Evolutionary conservation across 1,140 invertebrate genomes (phyloP).

Genomic region (Drosophila sproati): DNA sequence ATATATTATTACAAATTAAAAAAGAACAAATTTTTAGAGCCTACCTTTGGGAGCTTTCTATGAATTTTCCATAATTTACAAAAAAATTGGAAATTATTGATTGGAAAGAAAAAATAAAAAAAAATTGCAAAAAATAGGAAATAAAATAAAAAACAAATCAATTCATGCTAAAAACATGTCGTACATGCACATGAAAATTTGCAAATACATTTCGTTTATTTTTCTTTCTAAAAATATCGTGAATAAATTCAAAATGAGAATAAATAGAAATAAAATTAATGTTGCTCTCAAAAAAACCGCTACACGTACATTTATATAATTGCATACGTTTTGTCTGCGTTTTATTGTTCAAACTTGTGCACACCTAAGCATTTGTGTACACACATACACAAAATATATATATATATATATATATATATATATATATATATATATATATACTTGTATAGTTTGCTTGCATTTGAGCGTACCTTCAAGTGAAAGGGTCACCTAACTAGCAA

Average conservation of each 20-base stretch:
- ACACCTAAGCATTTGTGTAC: constrained; percentile 3
- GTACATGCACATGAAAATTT: neutral
- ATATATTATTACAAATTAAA: neutral
- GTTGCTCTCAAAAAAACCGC: constrained; percentile 1
- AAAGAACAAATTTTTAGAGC: neutral
- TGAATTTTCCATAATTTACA: too few species aligned
- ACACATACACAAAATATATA: neutral
- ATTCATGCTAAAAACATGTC: neutral
- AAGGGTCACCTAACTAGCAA: constrained; percentile 13
- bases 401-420: neutral
- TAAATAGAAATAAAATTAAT: constrained; percentile 24
- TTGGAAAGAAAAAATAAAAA: too few species aligned
- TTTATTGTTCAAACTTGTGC: constrained; percentile 2
- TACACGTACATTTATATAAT: constrained; percentile 12
- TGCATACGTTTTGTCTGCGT: constrained; percentile 14
- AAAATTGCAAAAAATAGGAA: too few species aligned
- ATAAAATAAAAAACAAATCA: too few species aligned
- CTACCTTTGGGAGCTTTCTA: neutral
- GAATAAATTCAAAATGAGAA: constrained; percentile 27
- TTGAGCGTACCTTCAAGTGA: neutral
- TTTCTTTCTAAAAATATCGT: constrained; percentile 36
- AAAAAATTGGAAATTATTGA: too few species aligned
- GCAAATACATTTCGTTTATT: constrained; percentile 4
- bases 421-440: neutral
- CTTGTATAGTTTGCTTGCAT: neutral